Conservation (phyloP, 2,113 vertebrate species). For the Aspiorhynchus laticeps region DNA sequence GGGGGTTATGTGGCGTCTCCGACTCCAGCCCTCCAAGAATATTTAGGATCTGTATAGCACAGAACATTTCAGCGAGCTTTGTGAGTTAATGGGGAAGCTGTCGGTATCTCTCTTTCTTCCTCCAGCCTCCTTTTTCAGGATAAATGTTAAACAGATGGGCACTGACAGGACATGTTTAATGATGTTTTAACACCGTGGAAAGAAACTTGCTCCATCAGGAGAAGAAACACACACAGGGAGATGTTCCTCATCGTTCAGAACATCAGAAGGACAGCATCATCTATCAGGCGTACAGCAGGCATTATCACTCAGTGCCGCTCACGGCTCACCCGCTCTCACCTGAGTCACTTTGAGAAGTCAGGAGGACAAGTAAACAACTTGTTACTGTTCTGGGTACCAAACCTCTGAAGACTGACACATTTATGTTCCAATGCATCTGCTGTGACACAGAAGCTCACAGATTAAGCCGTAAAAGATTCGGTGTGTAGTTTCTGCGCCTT, state of each 20-base stretch:
- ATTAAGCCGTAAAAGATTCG: background rate
- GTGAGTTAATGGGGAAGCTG: conserved; percentile 46
- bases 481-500: background rate
- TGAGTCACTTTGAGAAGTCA: conserved; percentile 58
- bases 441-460: background rate
- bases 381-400: conserved; percentile 9
- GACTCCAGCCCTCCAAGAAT: conserved; percentile 17
- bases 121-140: conserved; percentile 50
- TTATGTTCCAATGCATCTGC: background rate
- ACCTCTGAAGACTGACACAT: conserved; percentile 18
- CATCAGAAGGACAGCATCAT: conserved; percentile 62
- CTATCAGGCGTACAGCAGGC: conserved; percentile 62
- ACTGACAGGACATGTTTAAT: conserved; percentile 76
- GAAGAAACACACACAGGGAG: conserved; percentile 72
- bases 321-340: conserved; percentile 40
- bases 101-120: conserved; percentile 18
- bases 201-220: conserved; percentile 71
- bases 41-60: conserved; percentile 25
- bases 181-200: conserved; percentile 71
- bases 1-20: background rate
- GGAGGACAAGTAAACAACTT: conserved; percentile 52
- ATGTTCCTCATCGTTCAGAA: conserved; percentile 68
- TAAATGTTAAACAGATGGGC: conserved; percentile 75
- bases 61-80: conserved; percentile 40
- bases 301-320: conserved; percentile 45